phyloP scores from a whole-genome alignment of 2,888 invertebrate genomes.

The Podotricha telesiphe region DNA sequence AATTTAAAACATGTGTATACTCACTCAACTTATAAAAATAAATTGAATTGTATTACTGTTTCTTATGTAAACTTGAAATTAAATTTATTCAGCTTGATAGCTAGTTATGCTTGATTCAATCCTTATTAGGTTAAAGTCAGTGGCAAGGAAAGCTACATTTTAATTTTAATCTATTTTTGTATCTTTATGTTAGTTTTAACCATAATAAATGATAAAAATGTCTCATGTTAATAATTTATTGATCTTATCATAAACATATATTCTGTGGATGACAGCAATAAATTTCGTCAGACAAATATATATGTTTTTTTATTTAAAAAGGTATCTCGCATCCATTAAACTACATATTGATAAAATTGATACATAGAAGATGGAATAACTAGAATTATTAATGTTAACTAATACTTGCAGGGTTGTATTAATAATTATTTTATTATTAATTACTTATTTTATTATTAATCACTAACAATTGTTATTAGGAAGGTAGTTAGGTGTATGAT shows the following conservation, averaged over 20 bases:
- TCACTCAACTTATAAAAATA: neutral
- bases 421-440: too few relatives aligned
- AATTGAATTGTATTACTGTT: slow-evolving; percentile 1
- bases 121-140: neutral
- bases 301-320: too few relatives aligned
- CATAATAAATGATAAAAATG: slow-evolving; percentile 67
- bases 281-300: too few relatives aligned
- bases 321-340: too few relatives aligned
- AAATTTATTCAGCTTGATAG: slow-evolving; percentile 35
- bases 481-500: too few relatives aligned
- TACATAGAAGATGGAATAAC: too few relatives aligned
- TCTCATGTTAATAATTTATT: slow-evolving; percentile 10
- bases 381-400: too few relatives aligned
- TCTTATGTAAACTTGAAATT: slow-evolving; percentile 34
- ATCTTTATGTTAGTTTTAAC: slow-evolving; percentile 71
- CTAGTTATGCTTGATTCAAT: slow-evolving; percentile 8
- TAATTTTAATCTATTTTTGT: slow-evolving; percentile 77
- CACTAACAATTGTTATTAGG: too few relatives aligned
- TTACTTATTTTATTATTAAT: too few relatives aligned
- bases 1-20: slow-evolving; percentile 5
- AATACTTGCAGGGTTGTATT: too few relatives aligned
- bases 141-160: slow-evolving; percentile 56
- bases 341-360: too few relatives aligned
- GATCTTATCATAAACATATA: neutral
- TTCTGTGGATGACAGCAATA: too few relatives aligned